Conservation (phyloP, 1,140 invertebrate species). For the Pseudoatta argentina region DNA sequence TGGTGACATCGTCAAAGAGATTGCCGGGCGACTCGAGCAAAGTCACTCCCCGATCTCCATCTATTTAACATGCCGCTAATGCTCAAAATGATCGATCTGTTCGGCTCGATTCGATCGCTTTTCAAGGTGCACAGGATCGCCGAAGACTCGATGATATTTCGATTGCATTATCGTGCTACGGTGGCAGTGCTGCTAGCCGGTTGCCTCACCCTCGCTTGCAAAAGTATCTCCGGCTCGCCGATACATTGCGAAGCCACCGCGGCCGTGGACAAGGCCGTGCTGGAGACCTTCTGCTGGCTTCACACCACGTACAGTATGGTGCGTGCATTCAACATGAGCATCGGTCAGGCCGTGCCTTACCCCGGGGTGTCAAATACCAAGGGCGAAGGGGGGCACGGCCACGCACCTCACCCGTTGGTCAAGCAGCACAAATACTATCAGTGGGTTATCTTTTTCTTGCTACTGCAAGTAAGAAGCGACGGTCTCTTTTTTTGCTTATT, state of each 20-base stretch:
- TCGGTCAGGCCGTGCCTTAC: conserved; percentile 87
- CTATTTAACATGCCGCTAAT: conserved; percentile 81
- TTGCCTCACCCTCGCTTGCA: conserved; percentile 87
- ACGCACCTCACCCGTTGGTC: conserved; percentile 82
- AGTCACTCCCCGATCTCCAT: background rate
- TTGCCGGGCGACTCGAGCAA: background rate
- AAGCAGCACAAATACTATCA: conserved; percentile 88
- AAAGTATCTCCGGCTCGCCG: conserved; percentile 88
- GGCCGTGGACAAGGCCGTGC: conserved; percentile 88
- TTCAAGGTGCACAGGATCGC: conserved; percentile 87
- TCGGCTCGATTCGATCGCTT: conserved; percentile 84
- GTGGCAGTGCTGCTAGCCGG: conserved; percentile 87
- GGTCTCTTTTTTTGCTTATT: background rate
- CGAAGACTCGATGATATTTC: conserved; percentile 88
- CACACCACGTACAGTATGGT: conserved; percentile 90
- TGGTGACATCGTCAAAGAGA: background rate
- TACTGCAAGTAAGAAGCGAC: conserved; percentile 87
- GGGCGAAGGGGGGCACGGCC: conserved; percentile 81
- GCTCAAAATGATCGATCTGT: conserved; percentile 86
- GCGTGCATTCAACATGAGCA: conserved; percentile 86
- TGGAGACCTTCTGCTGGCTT: conserved; percentile 92
- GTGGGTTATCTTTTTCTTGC: conserved; percentile 90
- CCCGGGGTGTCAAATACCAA: conserved; percentile 86
- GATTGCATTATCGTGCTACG: conserved; percentile 88
- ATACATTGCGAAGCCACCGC: conserved; percentile 88